Evolutionary conservation across 1,140 invertebrate species (phyloP), one percentile per base, ranked within the genome.

Genomic region (Drosophila santomea): DNA sequence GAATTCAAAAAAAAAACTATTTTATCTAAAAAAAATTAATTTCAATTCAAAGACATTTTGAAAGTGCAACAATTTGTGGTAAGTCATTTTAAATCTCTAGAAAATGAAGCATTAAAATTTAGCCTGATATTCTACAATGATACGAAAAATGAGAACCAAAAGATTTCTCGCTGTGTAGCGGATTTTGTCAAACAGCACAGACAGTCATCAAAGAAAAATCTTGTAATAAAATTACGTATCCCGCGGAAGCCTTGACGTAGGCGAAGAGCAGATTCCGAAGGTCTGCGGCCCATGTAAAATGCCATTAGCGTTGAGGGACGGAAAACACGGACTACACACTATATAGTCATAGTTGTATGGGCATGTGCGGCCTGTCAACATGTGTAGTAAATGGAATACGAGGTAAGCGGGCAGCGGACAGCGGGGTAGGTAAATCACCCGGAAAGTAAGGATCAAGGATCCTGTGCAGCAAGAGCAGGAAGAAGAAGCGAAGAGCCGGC

Each of bases 211-310:
- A 83, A 63, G 79, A 66, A 71, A 74, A 69, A 83, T 83, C 83
- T 88, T 88, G 79, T 86, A 86, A 82, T 75, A 86, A 82, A 86
- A 79, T 88, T 69, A 79, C 69, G 69, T 59, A 60, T 76, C 61
- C 67, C 55, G 38, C 39, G 56, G 44, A 60, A 85, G 77, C 82
- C 82, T 86, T 86, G 78, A 71, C 61, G 74, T 41, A 57, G 73
- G 28, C 51, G 41, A 43, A 38, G 38, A 56, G 32, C 43, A 39
- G 50, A 69, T 39, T 39, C 45, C 36, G 43, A 56, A 79, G 73
- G 68, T 78, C 80, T 68, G 76, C 57, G 73, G 10, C 48, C 38
- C 62, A 56, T 82, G 82, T 73, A 78, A 60, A 60, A 72, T 69
- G 75, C 48, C 63, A 88, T 86, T 86, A 86, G 74, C 83, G 77